Base-by-base conservation (phyloP, 2,888 invertebrate genomes). In the Nebria brevicollis region DNA sequence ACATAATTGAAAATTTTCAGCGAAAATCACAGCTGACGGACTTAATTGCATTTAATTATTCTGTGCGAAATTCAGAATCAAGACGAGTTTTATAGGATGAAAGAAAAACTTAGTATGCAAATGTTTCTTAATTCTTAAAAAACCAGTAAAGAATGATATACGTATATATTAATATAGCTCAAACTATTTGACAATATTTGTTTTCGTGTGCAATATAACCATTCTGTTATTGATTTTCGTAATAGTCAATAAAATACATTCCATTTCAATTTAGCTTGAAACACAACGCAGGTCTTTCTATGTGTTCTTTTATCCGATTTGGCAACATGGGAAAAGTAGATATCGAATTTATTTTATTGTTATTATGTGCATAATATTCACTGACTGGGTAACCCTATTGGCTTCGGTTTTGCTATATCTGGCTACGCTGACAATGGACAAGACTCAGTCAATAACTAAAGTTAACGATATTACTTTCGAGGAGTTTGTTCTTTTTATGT, bases 11-110 rank as follows among this genome's bases (percentile, higher is more conserved):
- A 80, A 79, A 75, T 73, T 79, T 26, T 66, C 42, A 70, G 70
- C 41, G 75, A 80, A 66, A 80, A 80, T 79, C 79, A 75, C 80
- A 80, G 80, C 75, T 80, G 80, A 65, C 73, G 75, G 41, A 68
- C 68, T 79, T 79, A 79, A 79, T 79, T 79, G 79, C 68, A 75
- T 79, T 79, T 79, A 79, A 79, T 79, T 79, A 79, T 79, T 75
- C 79, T 68, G 54, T 64, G 75, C 64, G 64, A 64, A 75, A 64
- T 75, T 75, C 75, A 34, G 13, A n/a, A 34, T 25, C 65, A 34
- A 75, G 66, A 66, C 66, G 66, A 26, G 8, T 72, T 13, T 15
- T 8, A 70, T 70, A 15, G 34, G 1, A 25, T 26, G 70, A 13
- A 66, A 20, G n/a, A 77, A 77, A 73, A 78, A 78, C 66, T 73